Percentiles rank a stretch among this genome's conserved stretches.
These are phyloP conservation scores for Eulimnadia texana DNA, from an alignment of 1,140 invertebrate species.

Conservation along the genomic window DNA sequence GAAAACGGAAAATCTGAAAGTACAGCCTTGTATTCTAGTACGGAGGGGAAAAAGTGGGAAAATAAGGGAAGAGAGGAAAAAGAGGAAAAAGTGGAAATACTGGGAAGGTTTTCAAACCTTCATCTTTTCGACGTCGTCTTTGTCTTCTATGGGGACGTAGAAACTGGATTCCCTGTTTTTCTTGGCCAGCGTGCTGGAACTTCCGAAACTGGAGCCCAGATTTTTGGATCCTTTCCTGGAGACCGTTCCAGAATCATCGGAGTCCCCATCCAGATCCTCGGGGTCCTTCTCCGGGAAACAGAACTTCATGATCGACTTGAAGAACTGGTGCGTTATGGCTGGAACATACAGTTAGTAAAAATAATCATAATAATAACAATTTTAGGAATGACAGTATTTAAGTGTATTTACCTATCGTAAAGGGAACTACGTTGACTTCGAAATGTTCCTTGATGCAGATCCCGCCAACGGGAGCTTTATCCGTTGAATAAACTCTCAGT, in stretches of 20 bases:
- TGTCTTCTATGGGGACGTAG: slow-evolving; percentile 67
- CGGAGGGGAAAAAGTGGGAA: no score
- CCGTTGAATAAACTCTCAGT: slow-evolving; percentile 71
- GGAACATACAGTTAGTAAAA: slow-evolving; percentile 21
- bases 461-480: slow-evolving; percentile 84
- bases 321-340: slow-evolving; percentile 91
- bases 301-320: slow-evolving; percentile 92
- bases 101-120: no score
- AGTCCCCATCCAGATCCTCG: slow-evolving; percentile 57
- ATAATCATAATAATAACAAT: neutral
- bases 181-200: slow-evolving; percentile 14
- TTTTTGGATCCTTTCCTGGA: slow-evolving; percentile 14
- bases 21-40: no score
- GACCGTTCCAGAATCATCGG: slow-evolving; percentile 20
- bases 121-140: slow-evolving; percentile 96
- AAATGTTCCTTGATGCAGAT: slow-evolving; percentile 98
- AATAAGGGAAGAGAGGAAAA: no score
- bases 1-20: no score
- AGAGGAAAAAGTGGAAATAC: no score
- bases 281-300: slow-evolving; percentile 95
- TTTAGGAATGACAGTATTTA: neutral
- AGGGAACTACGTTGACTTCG: slow-evolving; percentile 86
- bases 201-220: slow-evolving; percentile 2
- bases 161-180: slow-evolving; percentile 65
- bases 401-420: slow-evolving; percentile 59